Evolutionary conservation across 2,797 vertebrate genomes (phyloP), one percentile per base, ranked within the genome.

Genomic region (Apodemus agrarius): DNA sequence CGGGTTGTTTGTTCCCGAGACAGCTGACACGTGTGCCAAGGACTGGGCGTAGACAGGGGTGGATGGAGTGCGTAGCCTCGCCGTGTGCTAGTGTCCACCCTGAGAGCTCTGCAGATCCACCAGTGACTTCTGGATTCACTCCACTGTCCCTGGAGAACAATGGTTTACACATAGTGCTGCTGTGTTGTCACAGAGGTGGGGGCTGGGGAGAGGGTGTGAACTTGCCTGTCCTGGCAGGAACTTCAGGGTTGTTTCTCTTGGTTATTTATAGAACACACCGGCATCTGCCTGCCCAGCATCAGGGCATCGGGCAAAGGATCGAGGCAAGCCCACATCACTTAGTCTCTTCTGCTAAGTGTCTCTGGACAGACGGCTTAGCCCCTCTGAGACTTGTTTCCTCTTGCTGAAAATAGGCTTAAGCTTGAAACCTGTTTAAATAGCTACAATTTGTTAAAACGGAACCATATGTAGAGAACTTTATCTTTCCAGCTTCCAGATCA

Each of bases 1-100:
- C 0, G 65, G 29, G 88, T 78, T 88, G 96, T 74, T 52, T 90
- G 83, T 65, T 93, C 91, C 84, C 3, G 31, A 93, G 89, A 80
- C 76, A 57, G 76, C 52, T 94, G 69, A 43, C 89, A 91, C 84
- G 22, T 17, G 63, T 46, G 40, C 29, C 40, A 63, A 76, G 40
- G 54, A 63, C n/a, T 49, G 31, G 57, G 26, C 46, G 57, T 24
- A n/a, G 57, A 40, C 21, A 11, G 21, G 26, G 31, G 5, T 63
- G 40, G 87, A 16, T 2, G 31, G 87, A 26, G 24, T 12, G 0
- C 26, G 2, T 11, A 16, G 29, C 59, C 59, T 8, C 79, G 37
- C 21, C 79, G 13, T 24, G 78, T 16, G 22, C 21, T 86, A 52
- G 46, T 37, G 76, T 83, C 24, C 31, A 24, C 79, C 37, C 1